Evolutionary conservation across 2,888 invertebrate genomes (phyloP).

Genomic region (Anorthoa munda): DNA sequence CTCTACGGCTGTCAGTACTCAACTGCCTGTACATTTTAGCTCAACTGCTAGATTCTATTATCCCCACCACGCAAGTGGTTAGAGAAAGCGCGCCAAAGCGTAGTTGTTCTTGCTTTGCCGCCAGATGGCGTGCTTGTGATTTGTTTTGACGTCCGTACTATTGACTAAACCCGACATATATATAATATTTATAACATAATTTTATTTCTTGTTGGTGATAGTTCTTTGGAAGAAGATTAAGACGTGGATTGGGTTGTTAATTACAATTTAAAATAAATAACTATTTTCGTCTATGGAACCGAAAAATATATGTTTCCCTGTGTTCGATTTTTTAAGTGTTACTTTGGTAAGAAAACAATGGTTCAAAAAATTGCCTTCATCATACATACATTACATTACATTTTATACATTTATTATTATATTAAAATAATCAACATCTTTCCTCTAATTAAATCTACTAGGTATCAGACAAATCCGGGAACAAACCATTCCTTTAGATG

Average conservation of each 20-base stretch:
- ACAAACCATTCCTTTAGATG: conserved; percentile 75
- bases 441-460: conserved; percentile 29
- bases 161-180: no score
- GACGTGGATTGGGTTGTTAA: neutral
- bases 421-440: neutral
- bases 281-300: neutral
- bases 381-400: neutral
- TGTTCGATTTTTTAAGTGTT: neutral
- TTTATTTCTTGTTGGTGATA: neutral
- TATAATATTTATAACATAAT: neutral
- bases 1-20: no score
- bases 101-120: no score
- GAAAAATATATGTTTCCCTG: neutral
- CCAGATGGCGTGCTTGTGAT: no score
- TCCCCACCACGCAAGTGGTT: no score
- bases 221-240: neutral
- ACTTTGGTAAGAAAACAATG: no score
- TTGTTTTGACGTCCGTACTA: no score
- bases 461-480: conserved; percentile 25
- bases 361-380: neutral
- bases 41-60: no score
- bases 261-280: neutral
- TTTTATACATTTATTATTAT: neutral
- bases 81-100: no score
- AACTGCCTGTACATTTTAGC: no score